phyloP scores from a whole-genome alignment of 2,113 vertebrate species.

The Mormoops blainvillei region DNA sequence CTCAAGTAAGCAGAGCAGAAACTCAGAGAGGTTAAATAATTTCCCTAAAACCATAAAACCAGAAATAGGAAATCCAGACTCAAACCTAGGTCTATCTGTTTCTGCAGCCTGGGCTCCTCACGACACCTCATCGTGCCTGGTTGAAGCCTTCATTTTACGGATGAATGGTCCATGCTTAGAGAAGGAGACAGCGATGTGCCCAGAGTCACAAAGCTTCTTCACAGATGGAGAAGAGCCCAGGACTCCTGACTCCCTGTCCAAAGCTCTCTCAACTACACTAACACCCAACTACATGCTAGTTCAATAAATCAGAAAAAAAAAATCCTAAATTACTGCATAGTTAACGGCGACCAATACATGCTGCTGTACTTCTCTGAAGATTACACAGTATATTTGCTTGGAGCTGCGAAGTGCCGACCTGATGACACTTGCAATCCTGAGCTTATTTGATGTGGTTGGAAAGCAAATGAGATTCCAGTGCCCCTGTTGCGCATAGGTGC shows the following conservation, averaged over 20 bases:
- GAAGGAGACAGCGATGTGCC: not conserved
- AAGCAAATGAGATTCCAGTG: slow-evolving; percentile 69
- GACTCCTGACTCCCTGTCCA: not conserved
- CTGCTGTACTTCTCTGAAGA: slow-evolving; percentile 51
- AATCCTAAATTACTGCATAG: not conserved
- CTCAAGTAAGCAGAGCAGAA: slow-evolving; percentile 15
- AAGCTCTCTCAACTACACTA: not conserved
- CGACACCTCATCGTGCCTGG: not conserved
- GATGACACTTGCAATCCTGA: slow-evolving; percentile 62
- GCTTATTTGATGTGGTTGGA: slow-evolving; percentile 62
- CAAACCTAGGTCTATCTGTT: not conserved
- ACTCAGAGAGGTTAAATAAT: not conserved
- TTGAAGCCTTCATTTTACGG: slow-evolving; percentile 5
- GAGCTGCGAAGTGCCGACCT: slow-evolving; percentile 31
- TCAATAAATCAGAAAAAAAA: slow-evolving; percentile 5
- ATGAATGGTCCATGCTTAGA: not conserved
- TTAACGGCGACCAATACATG: not conserved
- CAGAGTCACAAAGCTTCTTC: not conserved
- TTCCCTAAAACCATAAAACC: not conserved
- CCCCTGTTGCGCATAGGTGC: slow-evolving; percentile 52
- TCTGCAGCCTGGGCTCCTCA: not conserved
- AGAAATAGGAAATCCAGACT: not conserved
- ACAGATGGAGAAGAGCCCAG: not conserved
- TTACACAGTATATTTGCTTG: not conserved
- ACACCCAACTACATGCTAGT: not conserved